These are phyloP conservation scores for Crambe crambe DNA, from an alignment of 37 sponge, comb jelly and placozoan genomes.

Conservation along the genomic window DNA sequence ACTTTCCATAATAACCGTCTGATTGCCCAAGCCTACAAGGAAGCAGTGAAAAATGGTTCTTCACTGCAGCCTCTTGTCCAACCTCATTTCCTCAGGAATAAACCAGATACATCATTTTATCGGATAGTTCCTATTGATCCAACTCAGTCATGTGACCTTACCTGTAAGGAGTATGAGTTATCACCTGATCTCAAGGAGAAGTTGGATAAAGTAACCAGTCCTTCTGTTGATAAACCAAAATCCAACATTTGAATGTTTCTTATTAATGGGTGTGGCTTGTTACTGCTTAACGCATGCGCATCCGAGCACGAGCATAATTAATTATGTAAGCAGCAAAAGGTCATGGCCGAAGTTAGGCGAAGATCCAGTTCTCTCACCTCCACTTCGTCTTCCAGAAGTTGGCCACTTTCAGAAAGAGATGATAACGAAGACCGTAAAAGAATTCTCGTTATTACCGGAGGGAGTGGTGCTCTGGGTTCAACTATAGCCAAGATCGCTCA, in stretches of 20 bases:
- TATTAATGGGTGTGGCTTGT: too few species aligned
- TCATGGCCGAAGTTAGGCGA: too few species aligned
- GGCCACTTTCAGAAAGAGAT: not conserved
- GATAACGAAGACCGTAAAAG: not conserved
- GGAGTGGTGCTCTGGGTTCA: slow-evolving; percentile 42
- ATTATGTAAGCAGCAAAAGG: too few species aligned
- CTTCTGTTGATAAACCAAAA: too few species aligned
- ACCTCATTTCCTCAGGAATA: slow-evolving; percentile 35
- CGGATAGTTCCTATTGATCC: not conserved
- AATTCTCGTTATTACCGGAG: slow-evolving; percentile 49
- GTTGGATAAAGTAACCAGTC: too few species aligned
- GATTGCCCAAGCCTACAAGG: slow-evolving; percentile 45
- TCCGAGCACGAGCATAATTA: too few species aligned
- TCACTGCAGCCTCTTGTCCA: slow-evolving; percentile 17
- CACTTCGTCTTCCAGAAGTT: not conserved
- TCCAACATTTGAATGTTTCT: too few species aligned
- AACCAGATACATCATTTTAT: slow-evolving; percentile 23
- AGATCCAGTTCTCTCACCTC: not conserved
- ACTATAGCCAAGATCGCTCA: slow-evolving; percentile 32
- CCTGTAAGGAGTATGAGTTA: not conserved
- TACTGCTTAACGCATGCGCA: too few species aligned
- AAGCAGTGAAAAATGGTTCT: slow-evolving; percentile 13
- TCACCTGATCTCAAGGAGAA: too few species aligned
- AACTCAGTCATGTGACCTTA: slow-evolving; percentile 13
- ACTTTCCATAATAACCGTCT: slow-evolving; percentile 38